A percentile compares a stretch with the other conserved stretches of the same genome.
These are phyloP conservation scores for Brachyhypopomus gauderio DNA, from an alignment of 2,113 vertebrate genomes.

Conservation along the genomic window DNA sequence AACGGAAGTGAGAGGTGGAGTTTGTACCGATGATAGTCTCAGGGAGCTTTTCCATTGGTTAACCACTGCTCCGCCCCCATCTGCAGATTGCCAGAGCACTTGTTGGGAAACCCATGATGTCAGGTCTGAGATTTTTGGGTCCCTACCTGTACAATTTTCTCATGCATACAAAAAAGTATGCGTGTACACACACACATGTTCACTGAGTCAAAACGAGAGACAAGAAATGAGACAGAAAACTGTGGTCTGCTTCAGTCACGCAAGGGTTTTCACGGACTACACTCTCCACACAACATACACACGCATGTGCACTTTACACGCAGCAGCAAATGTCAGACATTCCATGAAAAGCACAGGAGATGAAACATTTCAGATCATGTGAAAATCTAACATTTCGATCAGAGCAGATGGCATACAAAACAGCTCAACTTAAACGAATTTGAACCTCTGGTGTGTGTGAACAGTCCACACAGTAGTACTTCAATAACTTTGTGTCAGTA, in stretches of 20 bases:
- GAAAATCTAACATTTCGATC: not conserved
- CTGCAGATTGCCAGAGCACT: constrained; percentile 23
- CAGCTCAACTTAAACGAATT: not conserved
- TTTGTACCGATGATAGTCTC: constrained; percentile 53
- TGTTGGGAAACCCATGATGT: constrained; percentile 55
- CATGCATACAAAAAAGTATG: constrained; percentile 36
- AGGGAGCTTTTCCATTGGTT: constrained; percentile 73
- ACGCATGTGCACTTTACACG: not conserved
- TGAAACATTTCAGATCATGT: not conserved
- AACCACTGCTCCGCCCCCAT: constrained; percentile 64
- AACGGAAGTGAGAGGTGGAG: constrained; percentile 53
- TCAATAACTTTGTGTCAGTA: not conserved
- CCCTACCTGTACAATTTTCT: constrained; percentile 53
- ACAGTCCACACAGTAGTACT: not conserved
- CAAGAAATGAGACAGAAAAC: constrained; percentile 61
- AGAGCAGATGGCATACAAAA: not conserved
- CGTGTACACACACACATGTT: constrained; percentile 26
- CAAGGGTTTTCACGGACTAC: constrained; percentile 42
- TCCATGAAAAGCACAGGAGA: constrained; percentile 3
- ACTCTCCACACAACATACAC: constrained; percentile 25
- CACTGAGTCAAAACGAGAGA: constrained; percentile 54
- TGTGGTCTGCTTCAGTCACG: constrained; percentile 59
- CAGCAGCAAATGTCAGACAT: not conserved
- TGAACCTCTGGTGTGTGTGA: not conserved
- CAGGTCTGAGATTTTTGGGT: constrained; percentile 52